Base-by-base conservation (phyloP, 2,888 invertebrate genomes). In the Dinocampus coccinellae region DNA sequence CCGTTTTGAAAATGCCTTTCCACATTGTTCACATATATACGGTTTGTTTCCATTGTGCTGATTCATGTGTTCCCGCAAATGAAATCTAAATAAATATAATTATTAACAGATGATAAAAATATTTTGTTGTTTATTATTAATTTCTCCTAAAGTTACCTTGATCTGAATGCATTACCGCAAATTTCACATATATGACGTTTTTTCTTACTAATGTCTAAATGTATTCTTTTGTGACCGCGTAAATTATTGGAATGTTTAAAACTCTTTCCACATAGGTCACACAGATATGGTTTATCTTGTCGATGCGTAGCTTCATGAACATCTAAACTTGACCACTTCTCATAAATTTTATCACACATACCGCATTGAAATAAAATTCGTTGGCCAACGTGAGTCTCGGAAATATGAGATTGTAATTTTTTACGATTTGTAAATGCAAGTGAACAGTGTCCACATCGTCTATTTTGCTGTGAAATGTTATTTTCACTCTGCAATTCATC, bases 31-130 rank as follows among this genome's bases (percentile, higher is more conserved):
- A 70, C 89, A 89, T 1, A 80, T 73, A 71, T 86, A 88, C 0
- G 87, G 86, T 58, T 78, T 81, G 42, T 80, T 80, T 3, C 79
- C 85, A 57, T 84, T 85, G 75, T 90, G 90, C 10, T 87, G 84
- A 69, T 88, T 87, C 83, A 88, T 84, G 75, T 90, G 90, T 62
- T 88, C 89, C 47, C 88, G 86, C 26, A 90, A 83, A 75, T 89
- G 89, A 78, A 88, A 89, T 72, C 88, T 84, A 62, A 83, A 84
- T 57, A 13, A 62, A 42, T 20, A 47, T 42, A 13, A 63, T 55
- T 39, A 61, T 52, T 39, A 57, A 42, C 26, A 42, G 52, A 20
- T 52, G 4, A 26, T 22, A 53, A 39, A 60, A 39, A 22, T 20
- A 53, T 24, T n/a, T n/a, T n/a, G n/a, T n/a, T n/a, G n/a, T n/a